Conservation (phyloP, 2,888 invertebrate genomes). For the Melanostoma scalare region DNA sequence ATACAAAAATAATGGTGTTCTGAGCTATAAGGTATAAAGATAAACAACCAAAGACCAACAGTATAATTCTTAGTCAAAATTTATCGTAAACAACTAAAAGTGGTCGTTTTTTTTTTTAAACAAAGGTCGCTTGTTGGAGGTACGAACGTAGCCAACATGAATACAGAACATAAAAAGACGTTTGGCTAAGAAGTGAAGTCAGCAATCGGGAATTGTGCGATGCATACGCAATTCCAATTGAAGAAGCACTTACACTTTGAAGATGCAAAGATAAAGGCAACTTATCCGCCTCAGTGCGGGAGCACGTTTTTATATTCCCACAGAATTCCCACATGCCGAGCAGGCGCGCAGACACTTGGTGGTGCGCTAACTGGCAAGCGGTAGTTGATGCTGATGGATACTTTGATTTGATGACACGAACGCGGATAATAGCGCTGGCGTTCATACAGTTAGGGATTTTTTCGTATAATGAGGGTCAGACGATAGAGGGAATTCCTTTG, state of each 20-base stretch:
- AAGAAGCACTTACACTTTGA: conserved; percentile 31
- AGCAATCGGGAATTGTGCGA: conserved; percentile 47
- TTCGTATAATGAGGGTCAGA: conserved; percentile 51
- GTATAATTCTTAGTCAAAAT: conserved; percentile 12
- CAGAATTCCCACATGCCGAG: conserved; percentile 60
- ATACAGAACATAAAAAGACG: conserved; percentile 47
- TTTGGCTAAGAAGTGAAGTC: conserved; percentile 42
- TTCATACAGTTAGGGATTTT: conserved; percentile 47
- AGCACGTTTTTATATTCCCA: conserved; percentile 65
- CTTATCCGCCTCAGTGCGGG: conserved; percentile 57
- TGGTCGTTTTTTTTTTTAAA: conserved; percentile 15
- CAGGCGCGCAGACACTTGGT: conserved; percentile 54
- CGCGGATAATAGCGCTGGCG: conserved; percentile 64
- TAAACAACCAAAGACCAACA: conserved; percentile 27
- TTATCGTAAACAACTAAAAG: background rate
- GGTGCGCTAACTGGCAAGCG: conserved; percentile 50
- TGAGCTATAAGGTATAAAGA: background rate
- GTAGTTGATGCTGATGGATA: conserved; percentile 56
- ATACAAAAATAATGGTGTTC: conserved; percentile 1
- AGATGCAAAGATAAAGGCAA: conserved; percentile 61
- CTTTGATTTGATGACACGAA: conserved; percentile 64
- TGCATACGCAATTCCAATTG: conserved; percentile 52
- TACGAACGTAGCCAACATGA: conserved; percentile 38
- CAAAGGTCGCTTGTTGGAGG: conserved; percentile 58
- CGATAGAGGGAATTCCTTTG: conserved; percentile 29